Evolutionary conservation across 2,888 invertebrate genomes (phyloP), one percentile per base, ranked within the genome.

Genomic region (Panopea generosa): DNA sequence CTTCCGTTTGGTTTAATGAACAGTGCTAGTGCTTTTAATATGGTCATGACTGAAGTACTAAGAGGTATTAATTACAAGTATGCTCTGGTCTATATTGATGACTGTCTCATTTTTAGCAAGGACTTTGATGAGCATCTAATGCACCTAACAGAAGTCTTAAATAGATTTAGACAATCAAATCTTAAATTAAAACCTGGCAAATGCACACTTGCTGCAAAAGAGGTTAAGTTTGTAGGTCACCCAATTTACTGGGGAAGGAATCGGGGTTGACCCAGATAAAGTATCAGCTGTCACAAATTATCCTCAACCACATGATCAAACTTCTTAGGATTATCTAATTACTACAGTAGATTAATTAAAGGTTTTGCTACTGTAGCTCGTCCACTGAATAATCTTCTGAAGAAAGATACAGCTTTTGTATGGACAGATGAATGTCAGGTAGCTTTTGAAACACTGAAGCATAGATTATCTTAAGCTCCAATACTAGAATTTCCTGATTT

Each of bases 1-100:
- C 24, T 84, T 3, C 80, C 79, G 0, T 85, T 82, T 77, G 83
- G 84, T 9, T 50, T 84, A 9, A 71, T 56, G 55, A 84, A 83
- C 38, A 56, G 68, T 11, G 66, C 71, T 33, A 49, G 40, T 2
- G 49, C 74, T 18, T 84, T 84, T 55, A 61, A 62, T 49, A 62
- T 68, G 52, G 72, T 82, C 1, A 75, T 83, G 72, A 66, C 56
- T 27, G 69, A 76, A n/a, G 71, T 82, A 20, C 63, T 83, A 16
- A 29, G 77, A 40, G 73, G 76, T 1, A 61, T 85, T 26, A 74
- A 76, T 26, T 84, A 74, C 66, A 83, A 84, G 53, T 81, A 55
- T 50, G 73, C 73, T 2, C 52, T 82, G 4, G 33, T 33, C 4
- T 33, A 33, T 11, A 33, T 33, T 33, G 86, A 83, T 56, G 85